phyloP scores from a whole-genome alignment of 2,888 invertebrate species.

The Lymantria dispar region DNA sequence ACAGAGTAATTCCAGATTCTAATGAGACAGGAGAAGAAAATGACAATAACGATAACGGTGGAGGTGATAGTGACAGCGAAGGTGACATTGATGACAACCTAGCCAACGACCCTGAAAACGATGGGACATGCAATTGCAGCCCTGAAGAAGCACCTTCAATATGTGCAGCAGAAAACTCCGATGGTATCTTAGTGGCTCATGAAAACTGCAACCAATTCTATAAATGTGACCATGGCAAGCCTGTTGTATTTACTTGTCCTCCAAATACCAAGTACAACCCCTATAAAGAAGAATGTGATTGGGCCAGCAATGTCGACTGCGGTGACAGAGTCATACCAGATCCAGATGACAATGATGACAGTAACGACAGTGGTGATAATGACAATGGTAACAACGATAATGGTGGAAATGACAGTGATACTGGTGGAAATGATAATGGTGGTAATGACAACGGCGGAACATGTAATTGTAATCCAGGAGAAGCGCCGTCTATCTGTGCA shows the following conservation, averaged over 20 bases:
- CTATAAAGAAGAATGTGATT: constrained; percentile 29
- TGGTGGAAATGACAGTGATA: not conserved
- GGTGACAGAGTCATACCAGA: constrained; percentile 19
- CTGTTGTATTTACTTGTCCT: constrained; percentile 25
- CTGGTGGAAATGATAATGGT: not conserved
- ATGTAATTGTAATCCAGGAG: constrained; percentile 30
- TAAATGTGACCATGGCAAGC: constrained; percentile 26
- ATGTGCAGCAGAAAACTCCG: constrained; percentile 31
- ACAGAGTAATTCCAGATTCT: constrained; percentile 24
- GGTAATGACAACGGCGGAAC: constrained; percentile 1
- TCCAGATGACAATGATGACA: no score
- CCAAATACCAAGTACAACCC: constrained; percentile 31
- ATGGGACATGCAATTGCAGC: constrained; percentile 24
- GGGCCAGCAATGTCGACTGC: constrained; percentile 30
- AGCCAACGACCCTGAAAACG: not conserved
- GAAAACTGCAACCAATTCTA: constrained; percentile 40
- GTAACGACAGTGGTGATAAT: constrained; percentile 8
- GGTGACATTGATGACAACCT: no score
- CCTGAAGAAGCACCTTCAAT: constrained; percentile 35
- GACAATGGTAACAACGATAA: not conserved
- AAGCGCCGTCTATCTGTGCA: constrained; percentile 38
- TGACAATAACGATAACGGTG: not conserved
- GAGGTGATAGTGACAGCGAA: not conserved
- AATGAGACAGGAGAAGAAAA: not conserved
- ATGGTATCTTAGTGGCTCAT: constrained; percentile 25